Percentiles rank a stretch among this genome's conserved stretches.
Evolutionary conservation across 2,797 vertebrate genomes (phyloP).

Genomic region (Sebastiscus albofasciatus): DNA sequence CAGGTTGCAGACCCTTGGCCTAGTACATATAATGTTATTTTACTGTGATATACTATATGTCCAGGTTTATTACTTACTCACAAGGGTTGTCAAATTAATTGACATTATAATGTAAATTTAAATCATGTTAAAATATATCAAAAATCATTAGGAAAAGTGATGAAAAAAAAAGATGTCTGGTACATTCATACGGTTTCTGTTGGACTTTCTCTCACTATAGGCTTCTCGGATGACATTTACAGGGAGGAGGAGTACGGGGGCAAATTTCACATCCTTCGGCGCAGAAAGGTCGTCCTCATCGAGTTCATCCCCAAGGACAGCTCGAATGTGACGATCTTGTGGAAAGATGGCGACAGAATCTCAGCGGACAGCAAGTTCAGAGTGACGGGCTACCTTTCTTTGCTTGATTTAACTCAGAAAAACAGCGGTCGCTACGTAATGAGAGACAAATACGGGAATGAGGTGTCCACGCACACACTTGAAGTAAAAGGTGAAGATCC

Average conservation of each 20-base stretch:
- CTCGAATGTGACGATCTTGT: not conserved
- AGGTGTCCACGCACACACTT: accelerated
- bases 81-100: not conserved
- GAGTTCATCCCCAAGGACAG: not conserved
- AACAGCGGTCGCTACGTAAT: constrained; percentile 27
- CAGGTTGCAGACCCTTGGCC: no score
- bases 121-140: not conserved
- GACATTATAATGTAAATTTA: not conserved
- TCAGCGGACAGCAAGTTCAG: not conserved
- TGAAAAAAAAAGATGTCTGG: not conserved
- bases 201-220: constrained; percentile 4
- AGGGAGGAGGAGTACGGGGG: not conserved
- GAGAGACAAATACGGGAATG: accelerated
- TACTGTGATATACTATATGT: not conserved
- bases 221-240: accelerated
- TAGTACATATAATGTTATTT: not conserved
- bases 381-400: accelerated
- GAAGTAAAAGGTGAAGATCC: constrained; percentile 19
- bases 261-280: accelerated
- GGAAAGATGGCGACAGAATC: not conserved
- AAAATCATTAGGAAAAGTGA: accelerated
- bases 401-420: constrained; percentile 1
- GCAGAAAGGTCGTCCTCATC: accelerated
- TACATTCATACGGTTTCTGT: not conserved
- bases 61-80: not conserved